Evolutionary conservation across 2,888 invertebrate genomes (phyloP).

Genomic region (Rhingia campestris): DNA sequence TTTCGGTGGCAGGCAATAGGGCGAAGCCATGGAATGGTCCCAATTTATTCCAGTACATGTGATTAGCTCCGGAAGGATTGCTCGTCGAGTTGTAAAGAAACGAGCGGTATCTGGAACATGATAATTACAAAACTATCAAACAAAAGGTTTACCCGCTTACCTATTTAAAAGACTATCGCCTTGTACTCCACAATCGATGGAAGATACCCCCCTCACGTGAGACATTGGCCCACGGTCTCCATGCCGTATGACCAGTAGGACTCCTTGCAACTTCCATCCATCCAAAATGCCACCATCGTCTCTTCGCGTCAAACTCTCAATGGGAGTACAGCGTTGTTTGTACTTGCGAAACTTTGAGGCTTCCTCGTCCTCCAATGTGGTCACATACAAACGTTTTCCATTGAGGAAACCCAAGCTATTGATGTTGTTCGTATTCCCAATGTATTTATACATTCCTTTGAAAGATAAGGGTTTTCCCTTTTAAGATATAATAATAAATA

Average conservation of each 20-base stretch:
- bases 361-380: constrained; percentile 83
- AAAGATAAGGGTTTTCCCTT: neutral
- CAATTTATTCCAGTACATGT: constrained; percentile 89
- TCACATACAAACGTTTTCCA: constrained; percentile 72
- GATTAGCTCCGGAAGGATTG: constrained; percentile 82
- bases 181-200: constrained; percentile 88
- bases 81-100: constrained; percentile 80
- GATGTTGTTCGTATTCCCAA: constrained; percentile 84
- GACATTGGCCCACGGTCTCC: constrained; percentile 95
- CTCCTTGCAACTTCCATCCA: constrained; percentile 83
- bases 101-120: constrained; percentile 79
- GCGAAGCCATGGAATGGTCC: constrained; percentile 94
- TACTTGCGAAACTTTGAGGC: constrained; percentile 86
- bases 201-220: constrained; percentile 90
- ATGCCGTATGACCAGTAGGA: constrained; percentile 91
- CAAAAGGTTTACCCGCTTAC: constrained; percentile 72
- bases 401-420: constrained; percentile 78
- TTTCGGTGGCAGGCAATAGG: constrained; percentile 86
- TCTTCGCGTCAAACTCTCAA: constrained; percentile 87
- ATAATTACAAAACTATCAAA: neutral
- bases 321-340: constrained; percentile 88
- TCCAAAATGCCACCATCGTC: constrained; percentile 86
- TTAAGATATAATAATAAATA: neutral
- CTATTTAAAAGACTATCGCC: constrained; percentile 82
- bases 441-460: constrained; percentile 91